Conservation (phyloP, 1,140 invertebrate genomes). For the Laupala kohalensis region DNA sequence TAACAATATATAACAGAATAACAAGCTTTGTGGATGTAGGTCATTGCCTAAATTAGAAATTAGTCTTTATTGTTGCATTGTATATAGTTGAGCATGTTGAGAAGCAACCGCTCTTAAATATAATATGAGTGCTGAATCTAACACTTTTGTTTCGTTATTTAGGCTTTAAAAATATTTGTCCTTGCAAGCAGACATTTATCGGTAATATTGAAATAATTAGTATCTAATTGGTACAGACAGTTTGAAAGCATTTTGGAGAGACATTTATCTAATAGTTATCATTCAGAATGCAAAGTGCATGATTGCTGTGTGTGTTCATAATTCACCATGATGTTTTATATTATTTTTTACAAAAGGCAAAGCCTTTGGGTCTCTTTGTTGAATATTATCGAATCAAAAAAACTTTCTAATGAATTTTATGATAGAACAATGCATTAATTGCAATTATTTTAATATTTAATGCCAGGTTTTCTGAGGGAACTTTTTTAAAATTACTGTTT, state of each 20-base stretch:
- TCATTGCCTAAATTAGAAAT: not conserved
- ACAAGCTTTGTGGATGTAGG: not conserved
- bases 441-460: not conserved
- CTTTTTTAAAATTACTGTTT: not conserved
- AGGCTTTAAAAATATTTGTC: slow-evolving; percentile 1
- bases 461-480: not conserved
- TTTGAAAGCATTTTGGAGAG: slow-evolving; percentile 36
- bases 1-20: not conserved
- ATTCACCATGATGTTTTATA: slow-evolving; percentile 36
- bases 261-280: not conserved
- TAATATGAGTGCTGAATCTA: not conserved
- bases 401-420: no score
- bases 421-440: no score
- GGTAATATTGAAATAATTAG: not conserved
- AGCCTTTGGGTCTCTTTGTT: slow-evolving; percentile 4
- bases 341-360: slow-evolving; percentile 3
- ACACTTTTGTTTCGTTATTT: not conserved
- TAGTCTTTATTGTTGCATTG: not conserved
- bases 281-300: slow-evolving; percentile 3
- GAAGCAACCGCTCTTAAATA: not conserved
- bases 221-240: not conserved
- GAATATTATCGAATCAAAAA: no score
- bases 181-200: not conserved
- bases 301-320: slow-evolving; percentile 25
- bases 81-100: not conserved